Evolutionary conservation across 2,797 vertebrate species (phyloP).

Genomic region (Micrastur ruficollis): DNA sequence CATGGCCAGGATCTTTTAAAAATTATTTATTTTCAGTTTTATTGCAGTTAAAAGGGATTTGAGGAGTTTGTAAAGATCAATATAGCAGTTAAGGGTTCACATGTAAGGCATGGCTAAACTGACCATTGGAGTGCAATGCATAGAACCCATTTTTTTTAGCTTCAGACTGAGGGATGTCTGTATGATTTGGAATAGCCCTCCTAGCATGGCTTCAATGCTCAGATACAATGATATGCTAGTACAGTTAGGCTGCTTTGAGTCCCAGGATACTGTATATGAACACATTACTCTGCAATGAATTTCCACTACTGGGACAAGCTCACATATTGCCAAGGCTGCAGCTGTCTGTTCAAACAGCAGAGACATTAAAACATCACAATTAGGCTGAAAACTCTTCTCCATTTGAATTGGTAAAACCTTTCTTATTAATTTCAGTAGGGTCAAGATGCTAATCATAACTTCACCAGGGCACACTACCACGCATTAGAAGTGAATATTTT

Average conservation of each 20-base stretch:
- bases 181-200: neutral
- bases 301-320: neutral
- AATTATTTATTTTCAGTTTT: neutral
- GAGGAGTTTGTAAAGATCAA: neutral
- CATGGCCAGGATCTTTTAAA: rapidly evolving
- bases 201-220: neutral
- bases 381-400: neutral
- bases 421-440: neutral
- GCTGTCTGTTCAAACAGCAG: neutral
- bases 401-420: neutral
- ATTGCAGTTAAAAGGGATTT: neutral
- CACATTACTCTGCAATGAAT: neutral
- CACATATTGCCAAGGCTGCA: neutral
- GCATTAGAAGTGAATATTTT: neutral
- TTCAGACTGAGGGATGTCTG: neutral
- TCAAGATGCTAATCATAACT: neutral
- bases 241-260: neutral
- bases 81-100: neutral
- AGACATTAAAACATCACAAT: neutral
- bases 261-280: neutral
- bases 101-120: neutral
- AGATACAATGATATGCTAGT: neutral
- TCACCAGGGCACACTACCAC: neutral
- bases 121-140: neutral
- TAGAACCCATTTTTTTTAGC: neutral